These are phyloP conservation scores for Myripristis murdjan DNA, from an alignment of 2,797 vertebrate genomes.

Conservation along the genomic window DNA sequence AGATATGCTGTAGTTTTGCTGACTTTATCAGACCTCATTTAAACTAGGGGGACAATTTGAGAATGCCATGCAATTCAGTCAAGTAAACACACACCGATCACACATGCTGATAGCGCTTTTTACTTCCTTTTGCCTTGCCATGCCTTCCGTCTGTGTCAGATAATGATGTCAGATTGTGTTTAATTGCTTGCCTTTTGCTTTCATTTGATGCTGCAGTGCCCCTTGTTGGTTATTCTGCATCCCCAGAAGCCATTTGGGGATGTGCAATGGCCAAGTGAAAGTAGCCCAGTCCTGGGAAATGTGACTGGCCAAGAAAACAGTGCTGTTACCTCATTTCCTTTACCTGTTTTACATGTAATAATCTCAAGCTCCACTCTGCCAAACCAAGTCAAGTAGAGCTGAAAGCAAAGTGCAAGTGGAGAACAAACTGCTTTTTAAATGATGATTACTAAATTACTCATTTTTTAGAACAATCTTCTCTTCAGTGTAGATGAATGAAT, in stretches of 20 bases:
- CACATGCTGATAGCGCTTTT: conserved; percentile 25
- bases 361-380: too few relatives aligned
- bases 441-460: too few relatives aligned
- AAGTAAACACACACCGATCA: conserved; percentile 48
- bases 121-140: conserved; percentile 31
- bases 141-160: conserved; percentile 17
- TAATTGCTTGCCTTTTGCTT: neutral
- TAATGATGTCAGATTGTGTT: neutral
- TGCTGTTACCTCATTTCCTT: too few relatives aligned
- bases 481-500: too few relatives aligned
- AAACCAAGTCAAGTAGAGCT: neutral
- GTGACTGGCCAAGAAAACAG: too few relatives aligned
- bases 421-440: too few relatives aligned
- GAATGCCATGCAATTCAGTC: neutral
- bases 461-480: too few relatives aligned
- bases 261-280: neutral
- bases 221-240: neutral
- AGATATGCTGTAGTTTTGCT: neutral
- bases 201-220: neutral
- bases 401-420: neutral
- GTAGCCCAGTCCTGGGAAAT: neutral
- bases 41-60: neutral
- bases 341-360: too few relatives aligned
- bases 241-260: neutral
- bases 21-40: neutral